Base-by-base conservation (phyloP, 2,888 invertebrate species). In the Drosophila buzzatii region DNA sequence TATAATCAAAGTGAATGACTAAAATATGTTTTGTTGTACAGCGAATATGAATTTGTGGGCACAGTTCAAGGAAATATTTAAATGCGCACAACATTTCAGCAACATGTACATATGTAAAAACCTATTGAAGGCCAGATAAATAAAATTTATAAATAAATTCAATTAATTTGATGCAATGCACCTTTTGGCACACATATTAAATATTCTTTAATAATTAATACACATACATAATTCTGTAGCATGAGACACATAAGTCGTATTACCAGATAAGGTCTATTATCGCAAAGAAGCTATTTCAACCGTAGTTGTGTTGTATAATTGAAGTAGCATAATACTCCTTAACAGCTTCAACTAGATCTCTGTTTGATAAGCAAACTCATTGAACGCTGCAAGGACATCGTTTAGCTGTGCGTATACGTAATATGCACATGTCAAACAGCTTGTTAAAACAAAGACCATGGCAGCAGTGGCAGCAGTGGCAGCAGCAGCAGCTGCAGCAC, bases 401-500 rank as follows among this genome's bases (percentile, higher is more conserved):
- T 12, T 47, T 41, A 47, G 39, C 44, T 3, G 31, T 20, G 59
- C 75, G 65, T 63, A 70, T 66, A 63, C 60, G 63, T 76, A 52
- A 62, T 72, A 61, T 68, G 76, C 71, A 58, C 67, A 71, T 64
- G 63, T 53, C 56, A 62, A 79, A 64, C 49, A 56, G 56, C 66
- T 62, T 70, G 81, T 64, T 80, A 64, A 76, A 64, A 70, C 79
- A 76, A 79, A 52, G 63, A 59, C 31, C 12, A 37, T 10, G 14
- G 51, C 39, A 58, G 42, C 9, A 39, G 18, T 6, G 16, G 49
- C 39, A 59, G 47, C 7, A 44, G 18, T n/a, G n/a, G n/a, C 4
- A 14, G 51, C 35, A 59, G 47, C 5, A 49, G 68, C 81, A 89
- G 87, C 73, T 86, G 70, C 64, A 65, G 35, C 56, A 16, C 39